Evolutionary conservation across 2,888 invertebrate genomes (phyloP), one percentile per base, ranked within the genome.

Genomic region (Charanyca ferruginea): DNA sequence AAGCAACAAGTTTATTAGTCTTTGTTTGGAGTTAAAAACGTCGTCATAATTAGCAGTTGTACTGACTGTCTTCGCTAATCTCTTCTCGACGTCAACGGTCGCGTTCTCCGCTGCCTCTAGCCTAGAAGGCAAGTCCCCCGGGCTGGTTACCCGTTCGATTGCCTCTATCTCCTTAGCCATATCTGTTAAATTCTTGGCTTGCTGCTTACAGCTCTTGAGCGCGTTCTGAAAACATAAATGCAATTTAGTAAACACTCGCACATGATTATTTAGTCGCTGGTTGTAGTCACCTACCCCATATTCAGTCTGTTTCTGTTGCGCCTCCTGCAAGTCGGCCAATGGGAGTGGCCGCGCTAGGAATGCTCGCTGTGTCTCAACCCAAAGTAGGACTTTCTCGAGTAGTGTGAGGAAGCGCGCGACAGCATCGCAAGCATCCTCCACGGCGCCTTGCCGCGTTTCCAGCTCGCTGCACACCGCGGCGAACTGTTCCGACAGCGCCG

Each of bases 121-220:
- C 90, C 98, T 98, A 66, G 97, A 97, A 66, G 98, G 98, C 79
- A 99, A 96, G 89, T 98, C 98, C 59, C 98, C 98, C 45, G 98
- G 97, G 89, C 97, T 98, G 38, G 98, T 98, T 4, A 98, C 97
- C 85, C 97, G 97, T 80, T 97, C 97, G 77, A 99, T 98, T 66
- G 97, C 96, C 86, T 98, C 98, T 87, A 99, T 96, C 93, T 98
- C 98, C 90, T 98, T 98, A 57, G 97, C 97, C 98, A 99, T 99
- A 90, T 99, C 98, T 85, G 98, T 97, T 88, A 98, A 95, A 90
- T 98, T 98, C 93, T 98, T 98, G 79, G 97, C 97, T 89, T 98
- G 98, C 86, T 97, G 97, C 93, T 98, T 98, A 94, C 98, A 98
- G 93, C 98, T 98, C 94, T 98, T 98, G 79, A 98, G 97, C 88